Conservation (phyloP, 2,113 vertebrate species). For the Lagopus leucura region DNA sequence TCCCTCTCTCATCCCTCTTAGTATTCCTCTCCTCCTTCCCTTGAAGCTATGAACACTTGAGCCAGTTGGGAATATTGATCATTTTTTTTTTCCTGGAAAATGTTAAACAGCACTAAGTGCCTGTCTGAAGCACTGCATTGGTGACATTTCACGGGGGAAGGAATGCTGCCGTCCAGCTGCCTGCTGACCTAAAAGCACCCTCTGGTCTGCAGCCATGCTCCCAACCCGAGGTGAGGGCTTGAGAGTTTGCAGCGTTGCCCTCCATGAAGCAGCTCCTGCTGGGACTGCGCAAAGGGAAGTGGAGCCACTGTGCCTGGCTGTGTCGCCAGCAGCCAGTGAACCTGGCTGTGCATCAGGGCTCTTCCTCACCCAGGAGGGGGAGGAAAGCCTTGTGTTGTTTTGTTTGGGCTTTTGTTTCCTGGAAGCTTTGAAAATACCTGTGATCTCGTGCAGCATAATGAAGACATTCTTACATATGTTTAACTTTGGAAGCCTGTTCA, state of each 20-base stretch:
- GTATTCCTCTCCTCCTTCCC: neutral
- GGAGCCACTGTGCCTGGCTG: neutral
- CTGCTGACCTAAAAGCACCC: neutral
- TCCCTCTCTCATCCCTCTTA: neutral
- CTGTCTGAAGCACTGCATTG: neutral
- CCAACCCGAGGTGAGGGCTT: neutral
- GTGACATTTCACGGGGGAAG: constrained; percentile 18
- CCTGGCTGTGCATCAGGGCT: neutral
- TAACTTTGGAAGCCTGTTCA: neutral
- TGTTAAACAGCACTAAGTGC: neutral
- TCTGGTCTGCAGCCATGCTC: neutral
- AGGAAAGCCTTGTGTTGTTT: neutral
- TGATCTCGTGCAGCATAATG: neutral
- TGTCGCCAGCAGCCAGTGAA: neutral
- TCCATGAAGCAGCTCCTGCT: neutral
- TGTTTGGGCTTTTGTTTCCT: constrained; percentile 13
- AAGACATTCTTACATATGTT: neutral
- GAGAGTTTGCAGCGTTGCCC: neutral
- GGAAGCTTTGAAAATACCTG: neutral
- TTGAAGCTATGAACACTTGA: neutral
- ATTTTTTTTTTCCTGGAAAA: neutral
- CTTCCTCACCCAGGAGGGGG: neutral
- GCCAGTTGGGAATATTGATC: constrained; percentile 18
- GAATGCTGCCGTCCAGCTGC: neutral
- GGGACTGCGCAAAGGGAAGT: neutral